Evolutionary conservation across 2,888 invertebrate species (phyloP).

Genomic region (Drosophila dives): DNA sequence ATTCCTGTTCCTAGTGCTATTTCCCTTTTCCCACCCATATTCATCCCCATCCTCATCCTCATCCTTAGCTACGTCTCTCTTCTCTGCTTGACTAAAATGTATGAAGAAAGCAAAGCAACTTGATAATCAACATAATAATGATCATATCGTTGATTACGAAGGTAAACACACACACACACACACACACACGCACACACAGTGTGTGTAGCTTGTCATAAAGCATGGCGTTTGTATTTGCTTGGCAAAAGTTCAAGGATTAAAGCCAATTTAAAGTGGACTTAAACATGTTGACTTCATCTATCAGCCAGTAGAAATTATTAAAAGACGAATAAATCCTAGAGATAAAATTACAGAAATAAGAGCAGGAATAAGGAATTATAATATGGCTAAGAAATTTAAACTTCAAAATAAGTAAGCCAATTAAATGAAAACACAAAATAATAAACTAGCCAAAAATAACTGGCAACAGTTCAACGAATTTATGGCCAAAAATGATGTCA

Average conservation of each 20-base stretch:
- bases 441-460: background rate
- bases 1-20: background rate
- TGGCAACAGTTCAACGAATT: background rate
- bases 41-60: background rate
- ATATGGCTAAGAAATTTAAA: background rate
- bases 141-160: constrained; percentile 21
- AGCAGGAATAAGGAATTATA: background rate
- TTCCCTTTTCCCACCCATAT: background rate
- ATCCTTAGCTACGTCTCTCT: too few relatives aligned
- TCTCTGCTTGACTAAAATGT: too few relatives aligned
- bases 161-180: background rate
- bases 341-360: background rate
- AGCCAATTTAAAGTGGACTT: constrained; percentile 26
- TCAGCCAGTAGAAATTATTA: background rate
- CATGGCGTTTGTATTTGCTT: background rate
- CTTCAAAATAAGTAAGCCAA: background rate
- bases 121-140: constrained; percentile 43
- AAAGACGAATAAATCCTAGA: background rate
- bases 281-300: background rate
- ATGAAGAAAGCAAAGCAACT: too few relatives aligned
- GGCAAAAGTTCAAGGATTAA: constrained; percentile 27
- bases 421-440: background rate
- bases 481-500: constrained; percentile 4
- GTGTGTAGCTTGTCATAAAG: constrained; percentile 1
- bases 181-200: background rate